phyloP scores from a whole-genome alignment of 2,113 vertebrate genomes.

The Fukomys damarensis region DNA sequence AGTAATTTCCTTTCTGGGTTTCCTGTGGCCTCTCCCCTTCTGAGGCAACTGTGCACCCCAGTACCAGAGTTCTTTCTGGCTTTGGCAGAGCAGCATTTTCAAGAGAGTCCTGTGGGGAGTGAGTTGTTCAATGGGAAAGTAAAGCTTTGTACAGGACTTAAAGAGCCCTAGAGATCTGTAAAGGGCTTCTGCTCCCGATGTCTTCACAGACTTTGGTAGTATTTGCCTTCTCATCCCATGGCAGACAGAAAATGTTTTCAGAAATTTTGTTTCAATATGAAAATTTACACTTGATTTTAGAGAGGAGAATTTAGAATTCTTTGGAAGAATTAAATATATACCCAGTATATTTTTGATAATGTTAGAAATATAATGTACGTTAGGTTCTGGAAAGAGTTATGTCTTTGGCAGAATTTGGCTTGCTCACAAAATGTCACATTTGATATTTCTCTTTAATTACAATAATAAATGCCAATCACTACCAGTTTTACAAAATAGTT shows the following conservation, averaged over 20 bases:
- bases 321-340: background rate
- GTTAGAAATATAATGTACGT: conserved; percentile 44
- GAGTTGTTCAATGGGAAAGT: conserved; percentile 57
- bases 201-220: conserved; percentile 31
- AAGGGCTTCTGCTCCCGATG: conserved; percentile 6
- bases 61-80: background rate
- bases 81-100: background rate
- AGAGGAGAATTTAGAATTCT: conserved; percentile 28
- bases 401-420: conserved; percentile 43
- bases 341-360: background rate
- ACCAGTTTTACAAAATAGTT: conserved; percentile 3
- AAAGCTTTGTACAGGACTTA: conserved; percentile 48
- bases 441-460: conserved; percentile 44
- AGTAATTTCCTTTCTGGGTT: conserved; percentile 54
- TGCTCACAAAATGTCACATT: background rate
- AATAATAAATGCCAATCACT: conserved; percentile 40
- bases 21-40: conserved; percentile 26
- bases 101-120: conserved; percentile 48
- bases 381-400: background rate
- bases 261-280: conserved; percentile 46
- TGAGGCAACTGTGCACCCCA: background rate
- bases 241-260: conserved; percentile 25
- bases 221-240: conserved; percentile 47
- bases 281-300: conserved; percentile 49
- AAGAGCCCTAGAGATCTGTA: conserved; percentile 59